Percentiles rank a stretch among this genome's conserved stretches.
Conservation (phyloP, 53 echinoderm and acorn worm genomes). For the Echinarachnius parma region DNA sequence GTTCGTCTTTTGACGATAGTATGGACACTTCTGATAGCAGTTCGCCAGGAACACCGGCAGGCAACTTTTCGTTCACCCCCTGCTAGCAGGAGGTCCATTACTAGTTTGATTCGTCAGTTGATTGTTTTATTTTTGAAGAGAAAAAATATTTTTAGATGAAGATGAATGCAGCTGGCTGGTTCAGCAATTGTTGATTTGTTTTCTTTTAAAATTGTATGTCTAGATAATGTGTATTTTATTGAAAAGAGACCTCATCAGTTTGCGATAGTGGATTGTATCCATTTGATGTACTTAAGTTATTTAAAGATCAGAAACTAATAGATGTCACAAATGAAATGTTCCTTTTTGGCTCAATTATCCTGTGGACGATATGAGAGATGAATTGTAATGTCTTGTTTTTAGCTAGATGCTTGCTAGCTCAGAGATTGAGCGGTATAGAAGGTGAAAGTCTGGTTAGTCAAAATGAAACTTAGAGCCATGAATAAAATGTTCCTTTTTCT, state of each 20-base stretch:
- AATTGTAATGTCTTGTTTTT: too few species aligned
- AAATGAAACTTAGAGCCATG: too few species aligned
- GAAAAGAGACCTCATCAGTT: constrained; percentile 6
- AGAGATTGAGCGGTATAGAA: too few species aligned
- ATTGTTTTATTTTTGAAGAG: background rate
- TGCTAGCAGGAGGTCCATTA: constrained; percentile 39
- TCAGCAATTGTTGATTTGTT: constrained; percentile 23
- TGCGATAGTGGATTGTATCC: too few species aligned
- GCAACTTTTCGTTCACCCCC: constrained; percentile 70
- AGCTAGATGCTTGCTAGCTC: too few species aligned
- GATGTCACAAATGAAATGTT: too few species aligned
- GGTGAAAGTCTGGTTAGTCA: too few species aligned
- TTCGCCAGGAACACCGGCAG: constrained; percentile 45
- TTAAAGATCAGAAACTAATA: too few species aligned
- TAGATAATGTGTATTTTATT: constrained; percentile 13
- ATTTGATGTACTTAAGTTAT: constrained; percentile 28
- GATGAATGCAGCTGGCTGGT: constrained; percentile 33
- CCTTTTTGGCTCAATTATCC: too few species aligned
- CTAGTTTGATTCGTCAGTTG: background rate
- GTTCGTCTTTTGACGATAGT: constrained; percentile 60
- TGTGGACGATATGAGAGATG: too few species aligned
- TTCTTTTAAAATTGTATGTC: constrained; percentile 3
- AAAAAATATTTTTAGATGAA: constrained; percentile 14
- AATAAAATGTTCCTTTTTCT: too few species aligned
- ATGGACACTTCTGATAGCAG: constrained; percentile 89